Evolutionary conservation across 1,140 invertebrate species (phyloP).

Genomic region (Diachasma alloeum): DNA sequence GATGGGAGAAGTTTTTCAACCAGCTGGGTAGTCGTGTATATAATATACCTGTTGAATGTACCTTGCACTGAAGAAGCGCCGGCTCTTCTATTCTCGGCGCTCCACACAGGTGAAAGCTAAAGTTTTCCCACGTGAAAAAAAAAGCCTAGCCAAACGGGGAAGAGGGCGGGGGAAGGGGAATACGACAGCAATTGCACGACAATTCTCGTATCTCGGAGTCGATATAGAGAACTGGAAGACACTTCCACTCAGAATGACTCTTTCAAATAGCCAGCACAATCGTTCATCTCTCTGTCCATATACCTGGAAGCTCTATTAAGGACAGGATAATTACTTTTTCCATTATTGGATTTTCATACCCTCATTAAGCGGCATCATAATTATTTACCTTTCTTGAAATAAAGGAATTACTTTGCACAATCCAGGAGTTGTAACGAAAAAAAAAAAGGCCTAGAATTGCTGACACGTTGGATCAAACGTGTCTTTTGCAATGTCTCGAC

Average conservation of each 20-base stretch:
- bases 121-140: constrained; percentile 10
- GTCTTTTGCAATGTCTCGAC: neutral
- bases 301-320: neutral
- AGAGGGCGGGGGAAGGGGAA: neutral
- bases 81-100: constrained; percentile 2
- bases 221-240: neutral
- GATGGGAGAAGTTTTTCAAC: neutral
- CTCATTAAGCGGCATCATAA: neutral
- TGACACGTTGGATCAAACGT: neutral
- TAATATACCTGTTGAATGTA: neutral
- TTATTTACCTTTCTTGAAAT: neutral
- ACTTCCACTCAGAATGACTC: neutral
- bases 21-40: neutral
- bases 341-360: constrained; percentile 3
- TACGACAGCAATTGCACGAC: constrained; percentile 7
- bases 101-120: neutral
- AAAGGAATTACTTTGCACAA: constrained; percentile 7
- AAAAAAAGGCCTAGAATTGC: neutral
- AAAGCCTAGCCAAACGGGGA: neutral
- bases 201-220: neutral
- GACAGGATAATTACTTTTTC: neutral
- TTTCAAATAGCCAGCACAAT: neutral
- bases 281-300: neutral
- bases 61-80: constrained; percentile 2
- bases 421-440: neutral